These are phyloP conservation scores for Gobius niger DNA, from an alignment of 2,113 vertebrate genomes.

Conservation along the genomic window DNA sequence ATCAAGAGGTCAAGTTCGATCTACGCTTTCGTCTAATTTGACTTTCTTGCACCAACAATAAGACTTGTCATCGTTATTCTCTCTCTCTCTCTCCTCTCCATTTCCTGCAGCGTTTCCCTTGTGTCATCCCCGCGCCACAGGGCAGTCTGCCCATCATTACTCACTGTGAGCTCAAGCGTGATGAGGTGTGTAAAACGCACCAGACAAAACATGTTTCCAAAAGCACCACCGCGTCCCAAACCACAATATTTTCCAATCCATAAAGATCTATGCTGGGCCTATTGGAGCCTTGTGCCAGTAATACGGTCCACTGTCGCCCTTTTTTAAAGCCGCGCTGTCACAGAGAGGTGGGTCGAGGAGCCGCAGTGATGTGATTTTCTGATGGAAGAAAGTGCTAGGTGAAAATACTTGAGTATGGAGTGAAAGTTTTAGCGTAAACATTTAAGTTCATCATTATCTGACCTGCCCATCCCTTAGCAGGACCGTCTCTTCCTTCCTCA, in stretches of 20 bases:
- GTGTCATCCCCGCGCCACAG: constrained; percentile 44
- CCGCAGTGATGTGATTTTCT: too few species aligned
- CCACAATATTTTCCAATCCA: constrained; percentile 40
- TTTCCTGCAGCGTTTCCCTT: neutral
- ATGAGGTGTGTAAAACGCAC: constrained; percentile 57
- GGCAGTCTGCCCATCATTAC: constrained; percentile 63
- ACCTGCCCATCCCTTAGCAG: too few species aligned
- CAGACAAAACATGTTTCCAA: constrained; percentile 60
- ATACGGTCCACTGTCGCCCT: neutral
- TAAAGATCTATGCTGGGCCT: neutral
- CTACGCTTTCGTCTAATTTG: neutral
- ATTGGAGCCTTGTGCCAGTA: neutral
- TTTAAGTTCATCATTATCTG: too few species aligned
- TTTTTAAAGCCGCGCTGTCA: neutral
- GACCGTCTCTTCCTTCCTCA: too few species aligned
- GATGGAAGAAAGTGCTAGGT: too few species aligned
- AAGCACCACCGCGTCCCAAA: constrained; percentile 2
- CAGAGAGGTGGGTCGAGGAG: neutral
- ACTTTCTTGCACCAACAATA: neutral
- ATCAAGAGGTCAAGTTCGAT: neutral
- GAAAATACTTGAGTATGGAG: too few species aligned
- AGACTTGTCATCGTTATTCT: neutral
- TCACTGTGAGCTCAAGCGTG: constrained; percentile 57
- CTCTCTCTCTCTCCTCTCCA: neutral
- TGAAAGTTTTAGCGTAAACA: too few species aligned